Base-by-base conservation (phyloP, 2,888 invertebrate species). In the Seladonia tumulorum region DNA sequence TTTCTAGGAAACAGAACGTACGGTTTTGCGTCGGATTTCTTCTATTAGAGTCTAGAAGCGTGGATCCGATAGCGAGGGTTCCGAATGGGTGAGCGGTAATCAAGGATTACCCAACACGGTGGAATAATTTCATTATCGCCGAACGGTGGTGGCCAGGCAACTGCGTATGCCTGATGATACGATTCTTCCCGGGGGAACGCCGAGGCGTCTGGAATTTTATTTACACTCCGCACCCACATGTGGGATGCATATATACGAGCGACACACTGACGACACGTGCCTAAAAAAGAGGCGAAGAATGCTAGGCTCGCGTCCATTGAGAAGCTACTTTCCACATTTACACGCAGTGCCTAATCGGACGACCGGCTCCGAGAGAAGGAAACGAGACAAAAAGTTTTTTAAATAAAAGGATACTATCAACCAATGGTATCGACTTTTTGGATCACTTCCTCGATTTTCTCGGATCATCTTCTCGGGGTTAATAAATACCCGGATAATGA, bases 291-390 rank as follows among this genome's bases (percentile, higher is more conserved):
- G 74, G 84, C 47, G 79, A 87, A 87, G 87, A 89, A 89, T 90
- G 86, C 87, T 75, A 79, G 87, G 76, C 84, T 87, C 82, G 83
- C 82, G 83, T 85, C 83, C 88, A 90, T 90, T 89, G 88, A 89
- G 90, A 82, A 92, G 92, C 90, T 88, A 89, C 90, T 92, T 92
- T 92, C 89, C 91, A 89, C 90, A 84, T 91, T 93, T 92, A 89
- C 89, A 91, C 90, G 89, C 79, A 82, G 85, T 84, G 89, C 85
- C 89, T 91, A 92, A 91, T 91, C 92, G 86, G 85, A 75, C 78
- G 87, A 79, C 84, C 81, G 82, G 81, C 71, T 47, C 35, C 25
- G 74, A 72, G 75, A 81, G 76, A 75, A 81, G 53, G 81, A 81
- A 70, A 85, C 25, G 60, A 83, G 79, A 88, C 71, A 86, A 81